Base-by-base conservation (phyloP, 1,140 invertebrate species). In the Ceratoteleas bidentatus region DNA sequence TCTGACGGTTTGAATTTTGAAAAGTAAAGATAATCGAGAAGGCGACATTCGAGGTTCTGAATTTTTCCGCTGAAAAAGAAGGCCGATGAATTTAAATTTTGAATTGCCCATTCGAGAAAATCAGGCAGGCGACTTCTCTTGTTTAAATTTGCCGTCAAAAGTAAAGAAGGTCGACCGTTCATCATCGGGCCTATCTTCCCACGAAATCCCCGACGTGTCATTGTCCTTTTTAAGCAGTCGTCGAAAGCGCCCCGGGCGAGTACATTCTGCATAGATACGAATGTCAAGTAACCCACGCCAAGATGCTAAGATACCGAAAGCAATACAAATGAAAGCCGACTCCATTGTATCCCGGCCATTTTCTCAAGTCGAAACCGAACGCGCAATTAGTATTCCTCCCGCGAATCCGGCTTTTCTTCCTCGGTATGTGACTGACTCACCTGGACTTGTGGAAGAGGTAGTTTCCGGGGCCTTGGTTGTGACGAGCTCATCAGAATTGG, bases 401-500 rank as follows among this genome's bases (percentile, higher is more conserved):
- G 61, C 36, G 49, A 53, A 11, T 58, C 15, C 40, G 10, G 52
- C 14, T 58, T 66, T 66, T 58, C 56, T 66, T 13, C 10, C 43
- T 43, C 36, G 24, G 5, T 32, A 61, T 24, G 38, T 10, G 33
- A 10, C 33, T 13, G 16, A 57, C 61, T 81, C 58, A 87, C 84
- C 83, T 84, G 81, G 45, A 6, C 81, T 80, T 5, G 86, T 84
- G 0, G 86, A 84, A 15, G 83, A 73, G 24, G 24, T 24, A 10
- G 62, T 66, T 49, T 85, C 84, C 6, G 87, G 81, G 0, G 62
- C 60, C 62, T 85, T 90, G 0, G 85, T 88, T 0, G 86, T 88
- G 0, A 84, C 38, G 6, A 81, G 84, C 8, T 93, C 89, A 66
- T 93, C 92, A 8, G 92, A 91, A 79, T 92, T 91, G 10, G 92